phyloP scores from a whole-genome alignment of 23 tunicate species.

The Ciona savignyi region DNA sequence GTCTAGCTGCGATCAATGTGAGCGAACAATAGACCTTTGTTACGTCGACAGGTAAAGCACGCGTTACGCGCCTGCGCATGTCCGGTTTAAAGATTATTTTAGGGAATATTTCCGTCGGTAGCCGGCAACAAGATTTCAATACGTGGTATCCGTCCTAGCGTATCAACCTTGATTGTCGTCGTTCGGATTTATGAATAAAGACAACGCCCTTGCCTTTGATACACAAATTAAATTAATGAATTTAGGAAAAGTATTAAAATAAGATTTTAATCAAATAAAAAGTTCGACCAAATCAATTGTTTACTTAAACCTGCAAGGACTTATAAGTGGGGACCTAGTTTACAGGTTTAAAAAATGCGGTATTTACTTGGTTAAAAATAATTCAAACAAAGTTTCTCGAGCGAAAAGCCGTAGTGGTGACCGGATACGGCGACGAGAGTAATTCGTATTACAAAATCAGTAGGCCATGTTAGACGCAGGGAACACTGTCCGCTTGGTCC shows the following conservation, averaged over 20 bases:
- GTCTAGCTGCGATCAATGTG: not conserved
- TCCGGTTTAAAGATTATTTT: not conserved
- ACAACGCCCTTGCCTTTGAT: no score
- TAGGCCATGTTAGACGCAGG: not conserved
- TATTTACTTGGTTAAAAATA: not conserved
- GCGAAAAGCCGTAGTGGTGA: not conserved
- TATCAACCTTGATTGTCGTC: no score
- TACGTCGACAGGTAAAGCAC: not conserved
- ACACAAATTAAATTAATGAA: no score
- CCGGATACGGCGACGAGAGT: not conserved
- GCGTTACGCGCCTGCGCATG: not conserved
- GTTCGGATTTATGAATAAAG: no score
- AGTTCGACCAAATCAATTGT: no score
- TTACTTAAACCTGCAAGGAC: not conserved
- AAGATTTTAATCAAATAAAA: no score
- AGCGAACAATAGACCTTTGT: not conserved
- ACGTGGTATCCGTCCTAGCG: no score
- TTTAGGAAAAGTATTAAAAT: no score
- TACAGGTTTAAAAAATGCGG: not conserved
- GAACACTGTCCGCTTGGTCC: not conserved
- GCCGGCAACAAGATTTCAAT: no score
- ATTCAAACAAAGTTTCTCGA: not conserved
- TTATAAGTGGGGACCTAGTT: not conserved
- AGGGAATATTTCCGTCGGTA: not conserved
- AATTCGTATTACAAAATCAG: no score